Evolutionary conservation across 2,113 vertebrate genomes (phyloP).

Genomic region (Phasianus colchicus): DNA sequence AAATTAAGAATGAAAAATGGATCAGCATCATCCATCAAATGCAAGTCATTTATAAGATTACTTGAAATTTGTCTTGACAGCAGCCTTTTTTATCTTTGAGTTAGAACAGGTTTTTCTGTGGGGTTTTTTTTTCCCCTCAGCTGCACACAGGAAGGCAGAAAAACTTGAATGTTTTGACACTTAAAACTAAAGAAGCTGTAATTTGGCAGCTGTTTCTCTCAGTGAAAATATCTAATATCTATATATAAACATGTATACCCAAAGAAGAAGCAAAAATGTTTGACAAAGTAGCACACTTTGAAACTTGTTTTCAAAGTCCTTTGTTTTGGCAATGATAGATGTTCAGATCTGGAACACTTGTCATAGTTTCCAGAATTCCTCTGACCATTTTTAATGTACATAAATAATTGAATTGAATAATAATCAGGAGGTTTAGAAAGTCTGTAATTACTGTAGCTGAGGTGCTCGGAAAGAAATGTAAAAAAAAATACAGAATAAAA

Average conservation of each 20-base stretch:
- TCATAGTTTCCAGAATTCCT: slow-evolving; percentile 34
- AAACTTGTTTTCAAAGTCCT: slow-evolving; percentile 14
- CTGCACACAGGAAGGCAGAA: not conserved
- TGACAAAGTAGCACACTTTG: slow-evolving; percentile 18
- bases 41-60: not conserved
- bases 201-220: slow-evolving; percentile 52
- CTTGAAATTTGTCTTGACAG: slow-evolving; percentile 21
- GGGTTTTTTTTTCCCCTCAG: not conserved
- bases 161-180: slow-evolving; percentile 58
- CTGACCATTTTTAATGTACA: slow-evolving; percentile 43
- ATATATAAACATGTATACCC: slow-evolving; percentile 30
- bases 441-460: slow-evolving; percentile 39
- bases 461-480: slow-evolving; percentile 10
- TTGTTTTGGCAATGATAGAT: slow-evolving; percentile 45
- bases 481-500: not conserved
- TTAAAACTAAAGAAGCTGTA: slow-evolving; percentile 42
- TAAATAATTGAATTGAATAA: slow-evolving; percentile 62
- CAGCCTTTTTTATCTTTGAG: not conserved
- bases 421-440: slow-evolving; percentile 56
- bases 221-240: slow-evolving; percentile 45
- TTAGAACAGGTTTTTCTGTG: slow-evolving; percentile 8
- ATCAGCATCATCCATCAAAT: not conserved
- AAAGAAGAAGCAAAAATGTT: slow-evolving; percentile 2
- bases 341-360: slow-evolving; percentile 41
- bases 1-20: slow-evolving; percentile 26